Evolutionary conservation across 2,888 invertebrate species (phyloP), one percentile per base, ranked within the genome.

Genomic region (Pheosia gnoma): DNA sequence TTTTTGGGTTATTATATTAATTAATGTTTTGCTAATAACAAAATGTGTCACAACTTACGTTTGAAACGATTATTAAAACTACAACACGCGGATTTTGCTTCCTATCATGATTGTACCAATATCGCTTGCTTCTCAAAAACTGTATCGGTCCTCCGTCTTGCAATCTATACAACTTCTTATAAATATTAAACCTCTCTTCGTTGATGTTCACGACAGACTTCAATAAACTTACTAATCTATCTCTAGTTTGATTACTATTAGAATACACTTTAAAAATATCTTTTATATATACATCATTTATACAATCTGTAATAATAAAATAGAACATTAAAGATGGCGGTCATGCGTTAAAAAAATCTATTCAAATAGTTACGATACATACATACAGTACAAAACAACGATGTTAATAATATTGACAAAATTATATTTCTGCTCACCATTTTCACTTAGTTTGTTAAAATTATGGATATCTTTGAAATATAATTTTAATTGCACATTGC

Each of bases 121-220:
- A 54, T 3, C 13, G 41, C 25, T n/a, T 39, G 11, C 56, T 41
- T n/a, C 56, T 56, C 13, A 41, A 56, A 41, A 11, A 39, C 7
- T 41, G 37, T 11, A 10, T 13, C 0, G 56, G 41, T 3, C 5
- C 11, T 13, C 6, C 56, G 0, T 68, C 66, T 43, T 75, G 59
- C 3, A 74, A 60, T 2, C 43, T 58, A 55, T 63, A 57, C 43
- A 62, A 38, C 47, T 57, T 67, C 11, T 68, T 55, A 1, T 72
- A 65, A 1, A 64, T 57, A 9, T 37, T 60, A 36, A 68, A 47
- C 38, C 71, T 62, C 6, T 67, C 52, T 47, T 74, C 75, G 25
- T 74, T 74, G 5, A 72, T 13, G 51, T 68, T 72, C 57, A 72
- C 62, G 25, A 74, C 49, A n/a, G 73, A 68, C 7, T 65, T 45